These are phyloP conservation scores for Epinephelus malabaricus DNA, from an alignment of 2,797 vertebrate genomes.

Conservation along the genomic window DNA sequence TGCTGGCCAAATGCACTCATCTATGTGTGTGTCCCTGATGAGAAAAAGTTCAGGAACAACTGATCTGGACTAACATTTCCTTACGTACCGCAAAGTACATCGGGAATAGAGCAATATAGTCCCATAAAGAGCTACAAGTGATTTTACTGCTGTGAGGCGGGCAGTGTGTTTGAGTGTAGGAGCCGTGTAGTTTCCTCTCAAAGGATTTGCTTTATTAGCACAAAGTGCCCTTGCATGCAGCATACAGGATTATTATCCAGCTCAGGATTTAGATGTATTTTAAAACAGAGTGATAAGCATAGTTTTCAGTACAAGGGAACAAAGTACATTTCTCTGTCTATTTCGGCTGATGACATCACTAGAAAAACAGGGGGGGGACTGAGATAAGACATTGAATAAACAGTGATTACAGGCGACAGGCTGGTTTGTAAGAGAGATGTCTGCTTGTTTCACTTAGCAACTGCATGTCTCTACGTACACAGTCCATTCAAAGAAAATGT, in stretches of 20 bases:
- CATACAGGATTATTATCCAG: slow-evolving; percentile 31
- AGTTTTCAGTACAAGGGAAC: slow-evolving; percentile 40
- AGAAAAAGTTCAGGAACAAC: slow-evolving; percentile 25
- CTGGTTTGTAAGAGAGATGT: slow-evolving; percentile 29
- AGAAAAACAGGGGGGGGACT: slow-evolving; percentile 56
- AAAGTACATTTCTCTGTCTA: slow-evolving; percentile 69
- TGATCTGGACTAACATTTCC: slow-evolving; percentile 33
- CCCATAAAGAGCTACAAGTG: slow-evolving; percentile 20
- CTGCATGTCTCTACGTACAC: slow-evolving; percentile 18
- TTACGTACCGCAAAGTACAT: slow-evolving; percentile 23
- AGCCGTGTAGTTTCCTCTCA: slow-evolving; percentile 52
- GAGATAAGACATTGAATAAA: slow-evolving; percentile 80
- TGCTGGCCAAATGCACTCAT: slow-evolving; percentile 15
- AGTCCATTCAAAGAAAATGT: not conserved
- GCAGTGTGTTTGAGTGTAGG: slow-evolving; percentile 21
- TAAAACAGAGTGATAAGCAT: slow-evolving; percentile 25
- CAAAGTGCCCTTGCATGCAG: slow-evolving; percentile 28
- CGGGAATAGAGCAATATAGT: slow-evolving; percentile 15
- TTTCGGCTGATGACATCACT: slow-evolving; percentile 73
- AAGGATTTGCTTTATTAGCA: slow-evolving; percentile 38
- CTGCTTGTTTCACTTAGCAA: slow-evolving; percentile 49
- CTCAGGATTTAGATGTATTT: slow-evolving; percentile 22
- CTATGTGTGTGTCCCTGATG: slow-evolving; percentile 33
- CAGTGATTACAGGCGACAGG: slow-evolving; percentile 60
- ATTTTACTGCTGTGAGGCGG: slow-evolving; percentile 41